A percentile compares a stretch with the other conserved stretches of the same genome.
phyloP scores from a whole-genome alignment of 2,797 vertebrate genomes.

The Sebastes hubbsi region DNA sequence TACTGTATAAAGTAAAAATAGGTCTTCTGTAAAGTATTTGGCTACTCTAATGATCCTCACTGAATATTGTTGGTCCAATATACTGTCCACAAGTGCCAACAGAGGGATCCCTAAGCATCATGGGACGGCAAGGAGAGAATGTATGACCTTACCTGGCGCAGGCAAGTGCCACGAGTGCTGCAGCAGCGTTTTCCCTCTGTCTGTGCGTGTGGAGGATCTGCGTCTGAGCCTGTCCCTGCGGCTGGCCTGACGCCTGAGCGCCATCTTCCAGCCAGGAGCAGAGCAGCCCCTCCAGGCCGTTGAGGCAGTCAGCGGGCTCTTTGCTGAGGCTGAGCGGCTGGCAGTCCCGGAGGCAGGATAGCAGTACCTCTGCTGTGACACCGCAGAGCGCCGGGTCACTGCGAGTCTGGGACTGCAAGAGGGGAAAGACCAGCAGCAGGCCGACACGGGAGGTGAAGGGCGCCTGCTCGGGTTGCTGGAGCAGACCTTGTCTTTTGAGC shows the following conservation, averaged over 20 bases:
- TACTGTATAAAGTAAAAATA: background rate
- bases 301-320: constrained; percentile 97
- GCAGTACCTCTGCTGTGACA: constrained; percentile 96
- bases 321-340: constrained; percentile 98
- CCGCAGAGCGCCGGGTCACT: constrained; percentile 97
- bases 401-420: constrained; percentile 96
- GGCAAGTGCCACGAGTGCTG: constrained; percentile 95
- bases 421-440: constrained; percentile 96
- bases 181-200: constrained; percentile 97
- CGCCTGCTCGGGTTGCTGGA: constrained; percentile 95
- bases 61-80: background rate
- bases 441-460: constrained; percentile 97
- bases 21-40: background rate
- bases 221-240: constrained; percentile 47
- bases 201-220: constrained; percentile 87
- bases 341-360: constrained; percentile 96
- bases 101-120: background rate
- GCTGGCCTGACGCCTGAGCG: constrained; percentile 75
- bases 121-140: background rate
- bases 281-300: constrained; percentile 93
- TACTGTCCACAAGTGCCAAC: background rate
- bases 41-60: background rate
- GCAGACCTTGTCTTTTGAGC: constrained; percentile 94
- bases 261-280: constrained; percentile 97
- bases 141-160: constrained; percentile 91